Evolutionary conservation across 2,888 invertebrate genomes (phyloP).

Genomic region (Thera obeliscata): DNA sequence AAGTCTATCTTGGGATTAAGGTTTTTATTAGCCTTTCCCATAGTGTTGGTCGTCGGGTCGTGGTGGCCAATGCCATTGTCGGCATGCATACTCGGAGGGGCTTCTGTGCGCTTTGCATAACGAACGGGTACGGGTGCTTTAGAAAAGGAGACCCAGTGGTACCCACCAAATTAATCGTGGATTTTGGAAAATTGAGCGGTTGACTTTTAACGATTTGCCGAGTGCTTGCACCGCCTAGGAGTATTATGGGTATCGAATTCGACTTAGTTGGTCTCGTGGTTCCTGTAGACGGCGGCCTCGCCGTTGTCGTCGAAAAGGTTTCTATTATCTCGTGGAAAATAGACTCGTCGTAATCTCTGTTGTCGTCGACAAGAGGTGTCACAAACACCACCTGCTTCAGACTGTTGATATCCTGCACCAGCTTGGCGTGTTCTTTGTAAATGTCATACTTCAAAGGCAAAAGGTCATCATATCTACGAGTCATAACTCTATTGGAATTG

Average conservation of each 20-base stretch:
- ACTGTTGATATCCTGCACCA: slow-evolving; percentile 78
- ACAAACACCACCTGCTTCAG: slow-evolving; percentile 68
- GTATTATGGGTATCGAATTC: slow-evolving; percentile 63
- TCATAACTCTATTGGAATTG: slow-evolving; percentile 44
- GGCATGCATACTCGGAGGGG: slow-evolving; percentile 72
- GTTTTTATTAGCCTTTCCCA: slow-evolving; percentile 68
- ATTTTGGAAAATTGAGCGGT: slow-evolving; percentile 59
- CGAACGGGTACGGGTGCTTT: slow-evolving; percentile 74
- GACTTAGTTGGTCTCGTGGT: slow-evolving; percentile 49
- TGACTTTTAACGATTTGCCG: slow-evolving; percentile 61
- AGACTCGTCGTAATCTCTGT: slow-evolving; percentile 73
- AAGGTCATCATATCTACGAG: slow-evolving; percentile 36
- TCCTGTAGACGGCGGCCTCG: slow-evolving; percentile 22
- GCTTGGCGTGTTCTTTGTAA: slow-evolving; percentile 75
- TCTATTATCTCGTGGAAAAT: slow-evolving; percentile 74
- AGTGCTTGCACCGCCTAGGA: slow-evolving; percentile 69
- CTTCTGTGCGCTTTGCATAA: slow-evolving; percentile 49
- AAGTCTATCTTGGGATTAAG: slow-evolving; percentile 62
- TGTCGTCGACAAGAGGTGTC: slow-evolving; percentile 64
- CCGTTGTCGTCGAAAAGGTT: slow-evolving; percentile 57
- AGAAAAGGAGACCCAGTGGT: slow-evolving; percentile 67
- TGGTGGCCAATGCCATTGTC: slow-evolving; percentile 48
- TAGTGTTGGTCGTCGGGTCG: slow-evolving; percentile 61
- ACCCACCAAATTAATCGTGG: slow-evolving; percentile 68
- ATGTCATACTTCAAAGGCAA: slow-evolving; percentile 61